Evolutionary conservation across 2,113 vertebrate genomes (phyloP).

Genomic region (Smithornis capensis): DNA sequence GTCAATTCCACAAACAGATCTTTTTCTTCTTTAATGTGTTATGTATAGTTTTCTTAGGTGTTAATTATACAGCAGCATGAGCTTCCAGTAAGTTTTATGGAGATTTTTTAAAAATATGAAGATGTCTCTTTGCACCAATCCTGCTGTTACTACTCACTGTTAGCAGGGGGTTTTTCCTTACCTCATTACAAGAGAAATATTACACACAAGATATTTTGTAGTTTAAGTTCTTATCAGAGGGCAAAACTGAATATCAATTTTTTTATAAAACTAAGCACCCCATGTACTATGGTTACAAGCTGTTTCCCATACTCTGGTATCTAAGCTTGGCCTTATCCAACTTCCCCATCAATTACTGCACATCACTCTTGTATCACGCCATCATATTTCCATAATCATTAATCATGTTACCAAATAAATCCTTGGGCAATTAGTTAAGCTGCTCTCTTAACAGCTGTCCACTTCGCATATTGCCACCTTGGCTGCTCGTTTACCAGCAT

Average conservation of each 20-base stretch:
- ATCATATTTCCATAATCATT: slow-evolving; percentile 69
- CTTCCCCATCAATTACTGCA: slow-evolving; percentile 52
- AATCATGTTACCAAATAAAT: slow-evolving; percentile 62
- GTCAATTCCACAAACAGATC: not conserved
- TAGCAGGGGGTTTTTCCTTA: not conserved
- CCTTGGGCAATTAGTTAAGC: slow-evolving; percentile 61
- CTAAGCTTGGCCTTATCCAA: slow-evolving; percentile 18
- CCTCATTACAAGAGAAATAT: not conserved
- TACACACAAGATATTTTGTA: not conserved
- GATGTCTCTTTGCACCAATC: not conserved
- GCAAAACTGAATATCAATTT: not conserved
- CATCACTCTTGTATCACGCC: slow-evolving; percentile 28
- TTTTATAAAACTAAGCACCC: not conserved
- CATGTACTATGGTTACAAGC: not conserved
- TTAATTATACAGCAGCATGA: slow-evolving; percentile 33
- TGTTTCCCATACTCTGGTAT: not conserved
- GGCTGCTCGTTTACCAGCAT: slow-evolving; percentile 18
- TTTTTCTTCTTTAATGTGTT: slow-evolving; percentile 12
- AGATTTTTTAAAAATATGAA: not conserved
- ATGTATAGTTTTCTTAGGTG: not conserved
- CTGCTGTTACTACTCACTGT: not conserved
- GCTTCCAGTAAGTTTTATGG: not conserved
- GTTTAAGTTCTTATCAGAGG: not conserved
- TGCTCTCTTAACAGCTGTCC: slow-evolving; percentile 48
- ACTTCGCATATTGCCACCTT: slow-evolving; percentile 38